Percentiles rank a stretch among this genome's conserved stretches.
Conservation (phyloP, 2,113 vertebrate species). For the Sula dactylatra region DNA sequence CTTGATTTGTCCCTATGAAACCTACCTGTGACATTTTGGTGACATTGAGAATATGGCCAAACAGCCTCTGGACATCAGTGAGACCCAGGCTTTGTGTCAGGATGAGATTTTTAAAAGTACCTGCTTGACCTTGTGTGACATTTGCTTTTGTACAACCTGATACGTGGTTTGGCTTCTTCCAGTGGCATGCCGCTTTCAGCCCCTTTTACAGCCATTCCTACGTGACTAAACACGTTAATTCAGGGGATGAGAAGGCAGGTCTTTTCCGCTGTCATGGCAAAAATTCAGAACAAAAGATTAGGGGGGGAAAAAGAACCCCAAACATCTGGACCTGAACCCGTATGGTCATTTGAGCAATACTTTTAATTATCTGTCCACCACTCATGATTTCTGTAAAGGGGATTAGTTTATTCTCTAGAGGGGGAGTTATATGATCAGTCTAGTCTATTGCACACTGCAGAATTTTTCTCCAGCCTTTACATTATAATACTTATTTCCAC, state of each 20-base stretch:
- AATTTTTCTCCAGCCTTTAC: neutral
- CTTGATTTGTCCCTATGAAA: neutral
- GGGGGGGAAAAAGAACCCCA: accelerated
- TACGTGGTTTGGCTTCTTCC: neutral
- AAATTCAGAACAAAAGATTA: neutral
- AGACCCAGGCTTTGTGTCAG: neutral
- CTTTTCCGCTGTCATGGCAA: neutral
- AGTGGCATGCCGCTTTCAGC: accelerated
- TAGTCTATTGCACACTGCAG: neutral
- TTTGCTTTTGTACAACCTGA: neutral
- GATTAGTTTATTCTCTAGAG: neutral
- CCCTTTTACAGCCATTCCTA: neutral
- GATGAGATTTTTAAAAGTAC: neutral
- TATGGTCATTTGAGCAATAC: neutral
- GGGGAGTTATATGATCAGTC: neutral
- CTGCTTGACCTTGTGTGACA: neutral
- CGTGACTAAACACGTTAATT: neutral
- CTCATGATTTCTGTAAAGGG: neutral
- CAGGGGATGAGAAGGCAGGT: neutral
- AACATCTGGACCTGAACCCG: neutral
- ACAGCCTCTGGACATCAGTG: neutral
- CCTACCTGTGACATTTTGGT: neutral
- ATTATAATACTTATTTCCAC: no score
- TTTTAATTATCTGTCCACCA: neutral
- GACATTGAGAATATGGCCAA: neutral